Evolutionary conservation across 2,888 invertebrate genomes (phyloP).

Genomic region (Epirrita christyi): DNA sequence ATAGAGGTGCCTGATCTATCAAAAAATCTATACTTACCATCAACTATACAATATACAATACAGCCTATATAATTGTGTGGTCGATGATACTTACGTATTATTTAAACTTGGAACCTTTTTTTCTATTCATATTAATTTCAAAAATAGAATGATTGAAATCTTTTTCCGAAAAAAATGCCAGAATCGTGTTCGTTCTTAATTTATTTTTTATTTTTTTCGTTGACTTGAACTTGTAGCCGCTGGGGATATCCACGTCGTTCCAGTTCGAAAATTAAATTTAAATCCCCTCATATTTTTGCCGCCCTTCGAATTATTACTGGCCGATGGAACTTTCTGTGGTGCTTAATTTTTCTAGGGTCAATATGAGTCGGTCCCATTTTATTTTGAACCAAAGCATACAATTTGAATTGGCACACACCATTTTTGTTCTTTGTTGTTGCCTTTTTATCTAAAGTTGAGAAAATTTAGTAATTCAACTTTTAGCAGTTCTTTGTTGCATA

Average conservation of each 20-base stretch:
- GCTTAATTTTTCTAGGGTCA: constrained; percentile 65
- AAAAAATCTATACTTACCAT: background rate
- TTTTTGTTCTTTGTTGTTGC: too few species aligned
- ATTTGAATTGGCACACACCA: too few species aligned
- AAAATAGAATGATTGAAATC: background rate
- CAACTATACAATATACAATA: too few species aligned
- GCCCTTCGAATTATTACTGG: constrained; percentile 75
- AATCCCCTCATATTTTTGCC: constrained; percentile 80
- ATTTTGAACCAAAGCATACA: background rate
- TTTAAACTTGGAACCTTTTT: background rate
- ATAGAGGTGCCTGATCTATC: background rate
- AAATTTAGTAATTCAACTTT: too few species aligned
- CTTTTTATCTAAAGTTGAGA: too few species aligned
- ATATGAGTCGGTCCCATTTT: constrained; percentile 8
- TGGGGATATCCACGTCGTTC: constrained; percentile 77
- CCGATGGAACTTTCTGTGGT: constrained; percentile 65
- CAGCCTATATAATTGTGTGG: too few species aligned
- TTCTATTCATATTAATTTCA: background rate
- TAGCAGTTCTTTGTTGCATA: too few species aligned
- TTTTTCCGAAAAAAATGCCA: background rate
- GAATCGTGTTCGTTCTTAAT: constrained; percentile 46
- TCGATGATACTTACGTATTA: too few species aligned
- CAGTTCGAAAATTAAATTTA: constrained; percentile 82
- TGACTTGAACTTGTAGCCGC: constrained; percentile 70
- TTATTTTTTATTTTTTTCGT: constrained; percentile 53